These are phyloP conservation scores for Cyaniris semiargus DNA, from an alignment of 2,888 invertebrate species.

Conservation along the genomic window DNA sequence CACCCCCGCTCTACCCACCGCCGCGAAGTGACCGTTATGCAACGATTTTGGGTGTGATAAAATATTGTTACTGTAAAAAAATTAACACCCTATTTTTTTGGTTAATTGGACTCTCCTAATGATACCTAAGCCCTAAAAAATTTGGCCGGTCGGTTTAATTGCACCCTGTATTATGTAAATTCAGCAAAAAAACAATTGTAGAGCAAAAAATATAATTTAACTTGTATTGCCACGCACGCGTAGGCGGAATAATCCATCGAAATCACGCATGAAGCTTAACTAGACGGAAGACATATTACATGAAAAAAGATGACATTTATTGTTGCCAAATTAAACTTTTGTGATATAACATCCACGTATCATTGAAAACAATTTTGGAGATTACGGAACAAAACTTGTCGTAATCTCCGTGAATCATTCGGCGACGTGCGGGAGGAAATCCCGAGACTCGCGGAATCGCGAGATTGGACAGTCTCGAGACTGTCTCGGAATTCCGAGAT, in stretches of 20 bases:
- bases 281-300: neutral
- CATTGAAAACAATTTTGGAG: conserved; percentile 2
- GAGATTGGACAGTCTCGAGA: neutral
- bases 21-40: no score
- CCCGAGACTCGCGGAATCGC: conserved; percentile 10
- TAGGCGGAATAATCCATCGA: neutral
- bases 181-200: neutral
- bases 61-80: no score
- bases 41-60: no score
- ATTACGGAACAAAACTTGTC: conserved; percentile 24
- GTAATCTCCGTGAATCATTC: conserved; percentile 27
- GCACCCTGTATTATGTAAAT: neutral
- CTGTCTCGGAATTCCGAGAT: neutral
- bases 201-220: neutral
- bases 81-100: no score
- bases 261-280: neutral
- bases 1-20: no score
- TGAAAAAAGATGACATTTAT: neutral
- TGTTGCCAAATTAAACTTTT: neutral
- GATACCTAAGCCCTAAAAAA: no score
- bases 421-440: conserved; percentile 15
- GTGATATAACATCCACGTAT: neutral
- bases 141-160: no score
- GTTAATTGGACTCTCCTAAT: no score
- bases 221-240: neutral